phyloP scores from a whole-genome alignment of 53 echinoderm and acorn worm species.

The Glandiceps talaboti region DNA sequence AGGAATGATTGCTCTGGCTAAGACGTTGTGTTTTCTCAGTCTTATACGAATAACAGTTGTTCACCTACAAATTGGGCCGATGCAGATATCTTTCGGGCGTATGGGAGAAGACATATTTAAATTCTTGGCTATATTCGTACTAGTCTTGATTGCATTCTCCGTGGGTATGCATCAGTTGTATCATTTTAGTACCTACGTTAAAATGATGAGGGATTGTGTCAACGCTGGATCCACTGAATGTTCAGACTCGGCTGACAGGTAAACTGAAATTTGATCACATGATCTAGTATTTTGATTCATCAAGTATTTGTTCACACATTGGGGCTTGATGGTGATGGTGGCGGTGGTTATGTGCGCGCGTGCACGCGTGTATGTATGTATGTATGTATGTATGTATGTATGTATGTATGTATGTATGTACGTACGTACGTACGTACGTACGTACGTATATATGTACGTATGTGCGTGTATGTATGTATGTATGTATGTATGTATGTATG shows the following conservation, averaged over 20 bases:
- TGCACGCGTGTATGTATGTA: too few relatives aligned
- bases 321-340: too few relatives aligned
- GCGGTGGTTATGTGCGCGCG: too few relatives aligned
- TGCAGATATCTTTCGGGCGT: slow-evolving; percentile 5
- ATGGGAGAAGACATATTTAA: neutral
- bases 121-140: slow-evolving; percentile 4
- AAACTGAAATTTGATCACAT: neutral
- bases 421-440: too few relatives aligned
- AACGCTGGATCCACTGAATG: neutral
- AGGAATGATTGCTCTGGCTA: neutral
- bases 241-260: neutral
- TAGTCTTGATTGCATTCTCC: slow-evolving; percentile 8
- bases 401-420: too few relatives aligned
- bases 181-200: neutral
- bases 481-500: too few relatives aligned
- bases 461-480: too few relatives aligned
- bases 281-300: too few relatives aligned
- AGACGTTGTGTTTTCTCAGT: neutral
- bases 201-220: neutral
- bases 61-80: slow-evolving; percentile 1
- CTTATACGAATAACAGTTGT: neutral
- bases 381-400: too few relatives aligned
- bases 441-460: too few relatives aligned
- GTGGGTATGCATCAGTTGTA: slow-evolving; percentile 7
- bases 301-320: too few relatives aligned